Evolutionary conservation across 1,140 invertebrate genomes (phyloP).

Genomic region (Cydia strobilella): DNA sequence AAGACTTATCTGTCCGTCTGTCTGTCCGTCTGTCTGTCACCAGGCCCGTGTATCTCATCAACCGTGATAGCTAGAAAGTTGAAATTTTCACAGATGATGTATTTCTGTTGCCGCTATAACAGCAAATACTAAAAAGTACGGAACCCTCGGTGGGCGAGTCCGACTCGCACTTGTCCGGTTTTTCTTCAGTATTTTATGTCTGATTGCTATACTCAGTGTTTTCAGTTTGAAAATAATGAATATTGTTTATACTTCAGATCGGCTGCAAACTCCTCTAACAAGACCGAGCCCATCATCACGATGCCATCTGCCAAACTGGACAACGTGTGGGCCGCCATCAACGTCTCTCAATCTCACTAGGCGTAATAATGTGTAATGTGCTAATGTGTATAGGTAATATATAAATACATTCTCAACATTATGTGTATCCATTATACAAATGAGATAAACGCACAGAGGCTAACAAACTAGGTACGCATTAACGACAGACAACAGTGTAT

Average conservation of each 20-base stretch:
- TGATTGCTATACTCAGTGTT: neutral
- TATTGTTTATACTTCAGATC: slow-evolving; percentile 57
- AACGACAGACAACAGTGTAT: no score
- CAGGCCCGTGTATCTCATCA: no score
- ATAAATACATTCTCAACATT: neutral
- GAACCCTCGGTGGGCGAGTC: no score
- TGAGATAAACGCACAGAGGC: neutral
- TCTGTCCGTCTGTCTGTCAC: no score
- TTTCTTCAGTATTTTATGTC: no score
- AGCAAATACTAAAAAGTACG: no score
- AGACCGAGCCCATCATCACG: slow-evolving; percentile 60
- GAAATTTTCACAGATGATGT: no score
- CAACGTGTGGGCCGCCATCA: slow-evolving; percentile 69
- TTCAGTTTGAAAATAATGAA: neutral
- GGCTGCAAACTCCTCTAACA: slow-evolving; percentile 64
- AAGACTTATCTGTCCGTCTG: no score
- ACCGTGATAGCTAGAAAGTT: no score
- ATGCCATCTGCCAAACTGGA: slow-evolving; percentile 63
- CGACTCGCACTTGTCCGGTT: no score
- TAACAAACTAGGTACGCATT: neutral
- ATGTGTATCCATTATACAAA: neutral
- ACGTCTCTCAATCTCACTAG: slow-evolving; percentile 69
- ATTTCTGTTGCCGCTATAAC: no score
- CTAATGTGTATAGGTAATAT: neutral
- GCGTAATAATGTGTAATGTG: neutral